Conservation (phyloP, 2,888 invertebrate genomes). For the Drosophila conformis region DNA sequence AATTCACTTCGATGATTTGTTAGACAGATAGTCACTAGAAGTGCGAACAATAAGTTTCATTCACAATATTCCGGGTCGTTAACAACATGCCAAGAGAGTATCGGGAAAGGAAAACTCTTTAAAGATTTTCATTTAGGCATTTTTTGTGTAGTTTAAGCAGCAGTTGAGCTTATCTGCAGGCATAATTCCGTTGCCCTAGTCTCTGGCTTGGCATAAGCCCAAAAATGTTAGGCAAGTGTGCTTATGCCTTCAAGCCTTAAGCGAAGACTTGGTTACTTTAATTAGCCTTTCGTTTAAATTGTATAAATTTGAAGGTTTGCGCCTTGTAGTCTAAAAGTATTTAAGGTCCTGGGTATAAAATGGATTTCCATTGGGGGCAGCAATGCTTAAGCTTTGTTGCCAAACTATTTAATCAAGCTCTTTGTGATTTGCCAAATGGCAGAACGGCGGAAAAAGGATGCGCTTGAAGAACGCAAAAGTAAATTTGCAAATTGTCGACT, state of each 20-base stretch:
- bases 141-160: not conserved
- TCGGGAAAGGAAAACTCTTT: not conserved
- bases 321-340: not conserved
- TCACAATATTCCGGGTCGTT: not conserved
- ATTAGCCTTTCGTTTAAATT: not conserved
- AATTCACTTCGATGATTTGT: not conserved
- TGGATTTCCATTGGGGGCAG: not conserved
- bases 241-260: not conserved
- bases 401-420: constrained; percentile 8
- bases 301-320: not conserved
- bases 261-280: not conserved
- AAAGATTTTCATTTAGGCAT: not conserved
- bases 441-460: constrained; percentile 1
- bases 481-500: constrained; percentile 25
- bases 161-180: not conserved
- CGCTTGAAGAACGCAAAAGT: not conserved
- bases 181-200: not conserved
- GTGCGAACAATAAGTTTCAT: not conserved
- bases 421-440: constrained; percentile 1
- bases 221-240: not conserved
- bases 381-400: not conserved
- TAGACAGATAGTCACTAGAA: not conserved
- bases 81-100: not conserved
- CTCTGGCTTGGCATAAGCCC: not conserved
- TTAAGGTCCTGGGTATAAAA: not conserved